Evolutionary conservation across 2,113 vertebrate species (phyloP).

Genomic region (Paramormyrops kingsleyae): DNA sequence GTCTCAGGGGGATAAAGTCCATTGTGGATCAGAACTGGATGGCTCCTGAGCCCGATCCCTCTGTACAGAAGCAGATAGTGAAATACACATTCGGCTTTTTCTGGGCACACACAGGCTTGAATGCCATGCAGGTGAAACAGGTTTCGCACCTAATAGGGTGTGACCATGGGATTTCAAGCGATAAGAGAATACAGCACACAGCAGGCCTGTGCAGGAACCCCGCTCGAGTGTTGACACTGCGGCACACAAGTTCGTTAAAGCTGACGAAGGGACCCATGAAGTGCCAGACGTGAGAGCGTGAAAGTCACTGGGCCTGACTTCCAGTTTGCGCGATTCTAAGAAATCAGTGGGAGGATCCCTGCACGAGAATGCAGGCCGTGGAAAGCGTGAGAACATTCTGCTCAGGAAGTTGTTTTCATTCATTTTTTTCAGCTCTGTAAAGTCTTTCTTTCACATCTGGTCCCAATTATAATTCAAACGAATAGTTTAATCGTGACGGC

Average conservation of each 20-base stretch:
- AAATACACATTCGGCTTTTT: neutral
- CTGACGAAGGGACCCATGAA: neutral
- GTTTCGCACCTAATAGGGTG: neutral
- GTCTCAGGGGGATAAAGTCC: neutral
- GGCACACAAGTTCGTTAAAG: neutral
- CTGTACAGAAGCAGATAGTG: neutral
- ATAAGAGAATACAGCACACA: neutral
- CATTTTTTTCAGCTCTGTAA: neutral
- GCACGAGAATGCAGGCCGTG: neutral
- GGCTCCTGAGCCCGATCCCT: neutral
- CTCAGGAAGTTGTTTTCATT: neutral
- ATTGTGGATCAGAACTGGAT: neutral
- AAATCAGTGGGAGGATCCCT: neutral
- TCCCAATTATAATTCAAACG: neutral
- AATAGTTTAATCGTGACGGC: neutral
- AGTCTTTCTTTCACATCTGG: slow-evolving; percentile 11
- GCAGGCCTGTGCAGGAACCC: neutral
- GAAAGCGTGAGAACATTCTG: neutral
- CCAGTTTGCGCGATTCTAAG: neutral
- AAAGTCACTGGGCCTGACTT: neutral
- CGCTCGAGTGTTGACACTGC: neutral
- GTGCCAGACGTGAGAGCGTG: neutral
- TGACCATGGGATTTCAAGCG: neutral
- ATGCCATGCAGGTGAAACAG: neutral
- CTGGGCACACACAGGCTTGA: neutral